phyloP scores from a whole-genome alignment of 2,113 vertebrate genomes.

The Oncorhynchus keta region DNA sequence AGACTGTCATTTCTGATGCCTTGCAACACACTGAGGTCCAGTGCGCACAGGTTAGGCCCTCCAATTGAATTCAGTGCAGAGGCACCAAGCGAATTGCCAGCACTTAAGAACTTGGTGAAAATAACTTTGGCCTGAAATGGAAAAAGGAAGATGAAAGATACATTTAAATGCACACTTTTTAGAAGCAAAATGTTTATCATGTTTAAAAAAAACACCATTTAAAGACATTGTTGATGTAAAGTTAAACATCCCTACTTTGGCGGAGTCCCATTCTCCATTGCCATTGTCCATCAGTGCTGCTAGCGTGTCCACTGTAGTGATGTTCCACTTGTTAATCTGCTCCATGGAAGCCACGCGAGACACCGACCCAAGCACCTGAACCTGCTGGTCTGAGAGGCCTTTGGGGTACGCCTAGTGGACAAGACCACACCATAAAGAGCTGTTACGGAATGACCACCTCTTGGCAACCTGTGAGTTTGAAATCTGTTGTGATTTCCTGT shows the following conservation, averaged over 20 bases:
- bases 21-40: conserved; percentile 34
- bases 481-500: not conserved
- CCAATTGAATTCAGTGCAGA: conserved; percentile 37
- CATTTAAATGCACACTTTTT: not conserved
- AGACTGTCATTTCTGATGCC: conserved; percentile 39
- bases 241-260: conserved; percentile 17
- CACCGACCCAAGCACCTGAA: conserved; percentile 30
- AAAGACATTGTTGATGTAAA: not conserved
- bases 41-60: conserved; percentile 53
- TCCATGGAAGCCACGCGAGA: conserved; percentile 28
- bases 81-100: conserved; percentile 46
- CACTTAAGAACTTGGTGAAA: conserved; percentile 39
- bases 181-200: no score
- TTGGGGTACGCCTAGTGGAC: conserved; percentile 26
- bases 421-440: not conserved
- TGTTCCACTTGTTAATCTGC: conserved; percentile 49
- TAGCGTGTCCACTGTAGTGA: conserved; percentile 42
- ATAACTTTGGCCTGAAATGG: conserved; percentile 53
- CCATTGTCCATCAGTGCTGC: conserved; percentile 34
- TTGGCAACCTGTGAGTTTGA: no score
- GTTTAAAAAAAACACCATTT: no score
- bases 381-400: conserved; percentile 35
- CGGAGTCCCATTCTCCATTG: conserved; percentile 41
- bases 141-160: conserved; percentile 23
- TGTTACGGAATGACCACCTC: not conserved